Conservation (phyloP, 1,140 invertebrate genomes). For the Sycophila sp. region DNA sequence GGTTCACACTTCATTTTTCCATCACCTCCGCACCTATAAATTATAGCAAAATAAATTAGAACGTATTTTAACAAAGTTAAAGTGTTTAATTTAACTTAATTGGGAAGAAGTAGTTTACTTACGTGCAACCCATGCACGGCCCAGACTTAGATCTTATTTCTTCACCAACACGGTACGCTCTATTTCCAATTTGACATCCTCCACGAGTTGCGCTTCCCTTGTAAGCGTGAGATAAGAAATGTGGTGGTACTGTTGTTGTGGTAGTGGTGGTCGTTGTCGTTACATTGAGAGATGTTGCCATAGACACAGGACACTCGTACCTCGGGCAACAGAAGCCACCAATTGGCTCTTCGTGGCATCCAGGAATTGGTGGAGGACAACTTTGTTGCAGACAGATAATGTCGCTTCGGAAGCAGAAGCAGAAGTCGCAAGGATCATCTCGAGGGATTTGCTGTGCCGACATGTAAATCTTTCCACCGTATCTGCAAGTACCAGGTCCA, state of each 20-base stretch:
- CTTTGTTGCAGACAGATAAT: constrained; percentile 95
- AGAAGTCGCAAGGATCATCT: constrained; percentile 94
- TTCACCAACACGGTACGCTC: constrained; percentile 85
- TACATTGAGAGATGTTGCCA: constrained; percentile 79
- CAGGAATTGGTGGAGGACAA: constrained; percentile 91
- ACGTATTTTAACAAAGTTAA: too few relatives aligned
- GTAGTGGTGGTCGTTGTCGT: constrained; percentile 87
- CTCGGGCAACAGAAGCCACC: constrained; percentile 93
- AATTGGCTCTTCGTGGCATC: constrained; percentile 91
- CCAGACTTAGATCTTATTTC: constrained; percentile 84
- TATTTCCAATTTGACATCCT: constrained; percentile 86
- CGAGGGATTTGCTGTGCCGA: constrained; percentile 94
- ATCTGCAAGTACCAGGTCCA: constrained; percentile 89
- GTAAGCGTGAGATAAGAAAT: constrained; percentile 81
- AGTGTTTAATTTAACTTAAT: too few relatives aligned
- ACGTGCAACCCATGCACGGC: constrained; percentile 92
- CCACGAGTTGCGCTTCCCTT: constrained; percentile 76
- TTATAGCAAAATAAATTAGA: background rate
- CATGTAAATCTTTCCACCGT: constrained; percentile 90
- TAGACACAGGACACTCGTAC: constrained; percentile 91
- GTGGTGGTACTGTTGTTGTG: constrained; percentile 84
- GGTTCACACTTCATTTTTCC: constrained; percentile 95
- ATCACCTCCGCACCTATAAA: constrained; percentile 82
- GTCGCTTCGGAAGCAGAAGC: constrained; percentile 96
- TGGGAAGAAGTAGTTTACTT: constrained; percentile 65